Conservation (phyloP, 2,797 vertebrate genomes). For the Odontamblyopus rebecca region DNA sequence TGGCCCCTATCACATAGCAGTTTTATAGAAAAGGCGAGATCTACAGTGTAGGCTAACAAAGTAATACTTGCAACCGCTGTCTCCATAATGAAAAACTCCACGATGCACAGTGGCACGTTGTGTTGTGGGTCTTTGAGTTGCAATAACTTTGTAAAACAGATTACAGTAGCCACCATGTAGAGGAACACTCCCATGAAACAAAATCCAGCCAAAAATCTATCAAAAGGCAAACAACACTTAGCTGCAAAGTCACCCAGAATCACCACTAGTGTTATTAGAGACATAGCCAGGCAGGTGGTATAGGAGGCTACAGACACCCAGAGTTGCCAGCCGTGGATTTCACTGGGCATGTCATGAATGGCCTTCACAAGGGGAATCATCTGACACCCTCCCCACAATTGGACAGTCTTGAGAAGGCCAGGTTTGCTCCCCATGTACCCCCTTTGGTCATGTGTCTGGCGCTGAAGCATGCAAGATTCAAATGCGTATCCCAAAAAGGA, state of each 20-base stretch:
- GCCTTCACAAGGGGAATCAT: constrained; percentile 56
- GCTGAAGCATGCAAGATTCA: constrained; percentile 64
- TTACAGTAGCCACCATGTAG: constrained; percentile 66
- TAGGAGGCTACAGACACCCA: constrained; percentile 46
- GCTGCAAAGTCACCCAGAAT: constrained; percentile 74
- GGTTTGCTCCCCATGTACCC: constrained; percentile 78
- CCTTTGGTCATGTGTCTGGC: constrained; percentile 60
- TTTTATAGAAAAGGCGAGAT: constrained; percentile 75
- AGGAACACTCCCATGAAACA: constrained; percentile 67
- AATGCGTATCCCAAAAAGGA: constrained; percentile 65
- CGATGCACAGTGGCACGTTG: rapidly evolving
- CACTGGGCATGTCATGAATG: rapidly evolving
- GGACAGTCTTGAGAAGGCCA: constrained; percentile 77
- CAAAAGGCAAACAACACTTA: constrained; percentile 70
- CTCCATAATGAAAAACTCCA: constrained; percentile 53
- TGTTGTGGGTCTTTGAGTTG: background rate
- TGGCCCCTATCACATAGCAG: constrained; percentile 65
- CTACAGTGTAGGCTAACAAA: constrained; percentile 75
- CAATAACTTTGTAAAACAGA: constrained; percentile 64
- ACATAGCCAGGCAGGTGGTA: constrained; percentile 61
- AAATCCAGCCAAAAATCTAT: constrained; percentile 68
- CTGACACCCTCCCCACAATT: constrained; percentile 70
- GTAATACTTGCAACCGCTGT: constrained; percentile 63
- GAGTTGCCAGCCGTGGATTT: constrained; percentile 32
- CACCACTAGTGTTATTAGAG: constrained; percentile 63